These are phyloP conservation scores for Nettapus auritus DNA, from an alignment of 2,113 vertebrate genomes.

Conservation along the genomic window DNA sequence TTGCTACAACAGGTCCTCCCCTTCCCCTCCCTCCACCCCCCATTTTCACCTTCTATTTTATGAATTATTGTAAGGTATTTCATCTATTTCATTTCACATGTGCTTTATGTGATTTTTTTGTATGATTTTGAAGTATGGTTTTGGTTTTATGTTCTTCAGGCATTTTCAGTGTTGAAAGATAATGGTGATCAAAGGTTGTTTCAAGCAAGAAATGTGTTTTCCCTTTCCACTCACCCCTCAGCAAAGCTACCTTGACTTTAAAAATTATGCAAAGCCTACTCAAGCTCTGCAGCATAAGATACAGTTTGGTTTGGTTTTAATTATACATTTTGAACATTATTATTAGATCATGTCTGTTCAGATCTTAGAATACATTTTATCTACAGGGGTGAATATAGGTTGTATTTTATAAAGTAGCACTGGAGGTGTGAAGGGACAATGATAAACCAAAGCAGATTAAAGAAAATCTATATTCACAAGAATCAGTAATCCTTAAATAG, in stretches of 20 bases:
- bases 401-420: background rate
- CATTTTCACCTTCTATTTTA: background rate
- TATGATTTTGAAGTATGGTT: background rate
- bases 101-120: background rate
- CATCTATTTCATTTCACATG: background rate
- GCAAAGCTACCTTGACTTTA: background rate
- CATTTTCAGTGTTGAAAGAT: background rate
- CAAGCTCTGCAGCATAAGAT: background rate
- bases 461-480: background rate
- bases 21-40: too few relatives aligned
- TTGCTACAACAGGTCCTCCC: background rate
- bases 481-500: background rate
- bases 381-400: background rate
- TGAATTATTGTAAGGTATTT: background rate
- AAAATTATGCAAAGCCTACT: background rate
- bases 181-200: background rate
- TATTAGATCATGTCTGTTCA: background rate
- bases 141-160: background rate
- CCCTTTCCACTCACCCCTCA: too few relatives aligned
- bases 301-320: background rate
- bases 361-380: background rate
- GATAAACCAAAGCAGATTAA: background rate
- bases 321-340: background rate
- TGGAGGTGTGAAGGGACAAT: background rate
- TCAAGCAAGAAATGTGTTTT: background rate